Conservation (phyloP, 2,888 invertebrate genomes). For the Sphecodes monilicornis region DNA sequence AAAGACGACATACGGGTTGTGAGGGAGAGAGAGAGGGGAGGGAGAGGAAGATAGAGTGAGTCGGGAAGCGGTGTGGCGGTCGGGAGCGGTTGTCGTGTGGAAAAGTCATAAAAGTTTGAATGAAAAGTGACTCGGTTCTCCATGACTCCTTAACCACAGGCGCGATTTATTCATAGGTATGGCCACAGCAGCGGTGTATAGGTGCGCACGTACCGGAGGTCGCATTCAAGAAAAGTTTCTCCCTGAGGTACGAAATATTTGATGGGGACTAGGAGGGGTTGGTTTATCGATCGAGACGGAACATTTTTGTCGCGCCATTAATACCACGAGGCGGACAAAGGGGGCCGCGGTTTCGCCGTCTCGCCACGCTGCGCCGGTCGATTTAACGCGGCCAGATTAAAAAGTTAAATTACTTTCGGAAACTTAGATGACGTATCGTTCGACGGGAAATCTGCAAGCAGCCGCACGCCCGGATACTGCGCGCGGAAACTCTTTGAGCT, state of each 20-base stretch:
- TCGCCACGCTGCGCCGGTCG: slow-evolving; percentile 25
- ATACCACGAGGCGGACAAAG: slow-evolving; percentile 43
- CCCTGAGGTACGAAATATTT: slow-evolving; percentile 66
- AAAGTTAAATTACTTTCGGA: slow-evolving; percentile 58
- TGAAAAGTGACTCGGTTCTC: slow-evolving; percentile 71
- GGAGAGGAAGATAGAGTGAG: not conserved
- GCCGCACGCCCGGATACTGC: not conserved
- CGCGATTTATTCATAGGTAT: slow-evolving; percentile 72
- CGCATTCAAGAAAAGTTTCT: slow-evolving; percentile 58
- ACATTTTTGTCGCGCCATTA: slow-evolving; percentile 64
- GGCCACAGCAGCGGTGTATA: slow-evolving; percentile 46
- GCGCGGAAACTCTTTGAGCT: not conserved
- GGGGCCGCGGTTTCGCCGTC: slow-evolving; percentile 25
- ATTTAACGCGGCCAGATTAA: slow-evolving; percentile 53
- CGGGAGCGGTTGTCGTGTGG: slow-evolving; percentile 48
- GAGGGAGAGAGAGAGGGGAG: not conserved
- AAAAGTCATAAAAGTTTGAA: slow-evolving; percentile 71
- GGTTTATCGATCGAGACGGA: slow-evolving; percentile 61
- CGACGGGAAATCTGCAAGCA: not conserved
- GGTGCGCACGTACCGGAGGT: slow-evolving; percentile 36
- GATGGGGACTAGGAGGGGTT: slow-evolving; percentile 30
- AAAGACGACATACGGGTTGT: not conserved
- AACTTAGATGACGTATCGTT: slow-evolving; percentile 36
- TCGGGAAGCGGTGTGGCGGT: not conserved
- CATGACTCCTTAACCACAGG: slow-evolving; percentile 70